These are phyloP conservation scores for Pseudomyrmex cubaensis DNA, from an alignment of 1,140 invertebrate species.

Conservation along the genomic window DNA sequence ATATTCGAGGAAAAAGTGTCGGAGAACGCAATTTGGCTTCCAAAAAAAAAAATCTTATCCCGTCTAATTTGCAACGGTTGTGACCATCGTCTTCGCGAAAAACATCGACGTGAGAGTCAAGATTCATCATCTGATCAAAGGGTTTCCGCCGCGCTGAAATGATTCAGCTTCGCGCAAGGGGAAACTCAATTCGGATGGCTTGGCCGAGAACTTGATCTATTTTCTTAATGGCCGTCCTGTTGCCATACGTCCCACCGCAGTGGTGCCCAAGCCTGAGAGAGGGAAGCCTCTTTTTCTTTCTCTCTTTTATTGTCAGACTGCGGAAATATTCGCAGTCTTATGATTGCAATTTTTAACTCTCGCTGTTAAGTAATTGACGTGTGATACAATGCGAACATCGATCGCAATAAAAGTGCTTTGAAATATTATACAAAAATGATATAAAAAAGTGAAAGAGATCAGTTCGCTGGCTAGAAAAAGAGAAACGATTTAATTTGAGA, in stretches of 20 bases:
- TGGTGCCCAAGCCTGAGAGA: constrained; percentile 6
- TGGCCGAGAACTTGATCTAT: constrained; percentile 53
- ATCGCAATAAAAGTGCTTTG: not conserved
- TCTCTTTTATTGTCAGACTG: not conserved
- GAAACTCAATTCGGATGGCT: constrained; percentile 36
- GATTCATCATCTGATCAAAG: constrained; percentile 52
- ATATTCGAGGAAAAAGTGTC: not conserved
- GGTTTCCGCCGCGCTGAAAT: constrained; percentile 32
- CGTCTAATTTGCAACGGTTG: constrained; percentile 16
- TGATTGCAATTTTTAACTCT: not conserved
- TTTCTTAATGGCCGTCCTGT: constrained; percentile 35
- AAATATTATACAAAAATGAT: not conserved
- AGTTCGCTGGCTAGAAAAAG: too few species aligned
- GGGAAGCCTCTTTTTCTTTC: not conserved
- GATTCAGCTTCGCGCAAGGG: not conserved
- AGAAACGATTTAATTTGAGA: not conserved
- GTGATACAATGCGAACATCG: too few species aligned
- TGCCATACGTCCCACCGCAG: constrained; percentile 50
- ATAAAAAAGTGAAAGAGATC: not conserved
- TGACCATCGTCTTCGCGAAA: constrained; percentile 14
- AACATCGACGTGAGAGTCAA: constrained; percentile 19
- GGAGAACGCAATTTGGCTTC: not conserved
- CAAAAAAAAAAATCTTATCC: not conserved
- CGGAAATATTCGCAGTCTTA: not conserved
- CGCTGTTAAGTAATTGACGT: too few species aligned